Conservation (phyloP, 2,113 vertebrate species). For the Peromyscus maniculatus region DNA sequence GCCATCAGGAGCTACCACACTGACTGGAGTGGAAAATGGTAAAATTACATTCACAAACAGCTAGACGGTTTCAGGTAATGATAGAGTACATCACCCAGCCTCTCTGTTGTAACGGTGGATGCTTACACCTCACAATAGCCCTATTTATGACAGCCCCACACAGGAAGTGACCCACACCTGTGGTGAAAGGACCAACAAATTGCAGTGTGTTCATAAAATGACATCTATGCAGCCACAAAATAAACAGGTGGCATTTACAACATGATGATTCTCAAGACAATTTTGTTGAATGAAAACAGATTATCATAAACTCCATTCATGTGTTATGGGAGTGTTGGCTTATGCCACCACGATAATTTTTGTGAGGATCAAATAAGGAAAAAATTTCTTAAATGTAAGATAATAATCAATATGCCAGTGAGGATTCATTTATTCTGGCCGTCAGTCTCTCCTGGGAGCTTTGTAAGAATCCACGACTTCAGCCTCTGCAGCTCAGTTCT, state of each 20-base stretch:
- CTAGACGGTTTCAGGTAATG: neutral
- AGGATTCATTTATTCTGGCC: slow-evolving; percentile 67
- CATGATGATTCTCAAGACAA: neutral
- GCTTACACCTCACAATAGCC: neutral
- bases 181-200: no score
- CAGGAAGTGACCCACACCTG: neutral
- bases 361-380: neutral
- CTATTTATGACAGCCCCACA: neutral
- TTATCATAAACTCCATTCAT: neutral
- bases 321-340: neutral
- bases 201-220: no score
- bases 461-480: slow-evolving; percentile 91
- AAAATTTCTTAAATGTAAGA: neutral
- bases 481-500: slow-evolving; percentile 90
- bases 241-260: neutral
- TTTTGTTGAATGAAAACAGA: neutral
- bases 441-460: slow-evolving; percentile 86
- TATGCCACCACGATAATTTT: neutral
- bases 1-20: neutral
- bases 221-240: neutral
- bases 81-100: neutral
- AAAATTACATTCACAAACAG: neutral
- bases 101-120: neutral
- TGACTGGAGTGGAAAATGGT: neutral
- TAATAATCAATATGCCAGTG: neutral